phyloP scores from a whole-genome alignment of 2,113 vertebrate species.

The Tenebrosternarchus preto region DNA sequence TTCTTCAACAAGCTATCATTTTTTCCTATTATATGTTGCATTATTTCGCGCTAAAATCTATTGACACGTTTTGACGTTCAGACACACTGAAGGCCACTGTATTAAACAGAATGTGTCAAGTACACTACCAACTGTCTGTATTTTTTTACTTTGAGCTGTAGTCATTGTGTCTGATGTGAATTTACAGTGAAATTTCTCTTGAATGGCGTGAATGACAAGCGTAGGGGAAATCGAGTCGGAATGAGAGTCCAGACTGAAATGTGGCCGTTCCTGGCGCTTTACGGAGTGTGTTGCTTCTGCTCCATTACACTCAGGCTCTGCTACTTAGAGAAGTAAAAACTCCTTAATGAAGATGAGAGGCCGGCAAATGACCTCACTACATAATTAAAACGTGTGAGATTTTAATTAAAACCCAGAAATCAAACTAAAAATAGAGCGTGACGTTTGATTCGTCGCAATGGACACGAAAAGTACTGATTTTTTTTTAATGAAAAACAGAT shows the following conservation, averaged over 20 bases:
- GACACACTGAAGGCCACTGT: no score
- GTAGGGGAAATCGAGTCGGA: not conserved
- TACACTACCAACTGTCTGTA: no score
- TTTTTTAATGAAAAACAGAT: not conserved
- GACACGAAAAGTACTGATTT: slow-evolving; percentile 6
- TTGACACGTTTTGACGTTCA: no score
- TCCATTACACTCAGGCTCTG: not conserved
- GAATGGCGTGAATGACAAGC: not conserved
- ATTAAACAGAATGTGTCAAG: no score
- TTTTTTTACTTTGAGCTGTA: no score
- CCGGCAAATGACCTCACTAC: slow-evolving; percentile 32
- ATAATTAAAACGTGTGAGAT: slow-evolving; percentile 48
- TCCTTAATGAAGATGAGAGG: slow-evolving; percentile 1
- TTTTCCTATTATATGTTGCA: no score
- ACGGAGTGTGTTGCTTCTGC: not conserved
- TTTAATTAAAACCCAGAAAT: slow-evolving; percentile 48
- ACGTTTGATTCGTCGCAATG: slow-evolving; percentile 32
- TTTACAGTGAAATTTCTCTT: not conserved
- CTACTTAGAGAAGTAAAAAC: slow-evolving; percentile 13
- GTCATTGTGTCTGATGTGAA: not conserved
- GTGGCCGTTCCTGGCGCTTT: not conserved
- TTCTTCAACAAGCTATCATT: no score
- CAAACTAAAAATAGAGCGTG: slow-evolving; percentile 40
- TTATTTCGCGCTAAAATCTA: no score
- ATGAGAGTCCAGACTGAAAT: not conserved